Evolutionary conservation across 2,797 vertebrate genomes (phyloP).

Genomic region (Myotis daubentonii): DNA sequence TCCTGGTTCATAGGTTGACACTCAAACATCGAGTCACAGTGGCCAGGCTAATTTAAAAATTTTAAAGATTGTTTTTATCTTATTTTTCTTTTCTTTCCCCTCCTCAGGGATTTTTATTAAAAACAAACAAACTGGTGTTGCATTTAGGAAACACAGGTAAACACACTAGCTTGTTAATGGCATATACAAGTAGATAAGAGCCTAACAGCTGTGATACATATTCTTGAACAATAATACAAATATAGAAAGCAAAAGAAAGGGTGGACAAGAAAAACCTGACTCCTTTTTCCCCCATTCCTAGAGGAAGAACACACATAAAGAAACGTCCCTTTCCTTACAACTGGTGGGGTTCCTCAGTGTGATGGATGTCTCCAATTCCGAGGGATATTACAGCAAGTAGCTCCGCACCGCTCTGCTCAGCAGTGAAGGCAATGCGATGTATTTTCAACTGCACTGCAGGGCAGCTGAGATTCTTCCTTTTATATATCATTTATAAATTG

Average conservation of each 20-base stretch:
- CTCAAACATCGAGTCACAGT: too few relatives aligned
- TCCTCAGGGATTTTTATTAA: neutral
- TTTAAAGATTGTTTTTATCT: neutral
- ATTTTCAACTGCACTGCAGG: conserved; percentile 33
- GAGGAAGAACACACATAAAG: neutral
- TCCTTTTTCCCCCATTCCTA: neutral
- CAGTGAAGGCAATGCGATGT: neutral
- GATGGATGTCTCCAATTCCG: conserved; percentile 62
- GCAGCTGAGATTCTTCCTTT: conserved; percentile 58
- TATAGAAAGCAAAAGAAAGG: neutral
- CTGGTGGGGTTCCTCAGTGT: conserved; percentile 21
- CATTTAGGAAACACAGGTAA: neutral
- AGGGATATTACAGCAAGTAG: conserved; percentile 52
- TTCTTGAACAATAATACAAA: neutral
- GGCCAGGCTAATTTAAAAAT: neutral
- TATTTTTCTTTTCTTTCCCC: neutral
- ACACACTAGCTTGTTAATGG: neutral
- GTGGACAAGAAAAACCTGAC: neutral
- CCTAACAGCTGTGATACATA: neutral
- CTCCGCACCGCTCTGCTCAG: neutral
- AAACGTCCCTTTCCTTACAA: neutral
- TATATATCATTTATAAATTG: conserved; percentile 61
- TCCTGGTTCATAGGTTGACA: too few relatives aligned
- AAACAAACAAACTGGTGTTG: neutral
- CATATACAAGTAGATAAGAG: neutral